Base-by-base conservation (phyloP, 1,140 invertebrate genomes). In the Panagrolaimus sp. region DNA sequence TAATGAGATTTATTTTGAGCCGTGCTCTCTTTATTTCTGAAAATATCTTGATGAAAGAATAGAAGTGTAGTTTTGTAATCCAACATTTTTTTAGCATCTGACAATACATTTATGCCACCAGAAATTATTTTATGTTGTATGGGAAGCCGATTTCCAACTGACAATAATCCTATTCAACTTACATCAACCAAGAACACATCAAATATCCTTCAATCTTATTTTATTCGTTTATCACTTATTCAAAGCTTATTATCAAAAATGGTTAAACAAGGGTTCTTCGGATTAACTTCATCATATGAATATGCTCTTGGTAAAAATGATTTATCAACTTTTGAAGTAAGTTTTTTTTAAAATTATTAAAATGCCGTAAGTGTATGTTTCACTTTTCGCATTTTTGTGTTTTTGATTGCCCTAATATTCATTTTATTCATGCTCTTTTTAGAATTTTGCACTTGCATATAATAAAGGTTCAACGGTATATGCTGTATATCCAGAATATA, bases 281-380 rank as follows among this genome's bases (percentile, higher is more conserved):
- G 27, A 11, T 20, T 57, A 11, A 57, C 51, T 20, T 11, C 51
- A 13, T 11, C 20, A 20, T 57, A 20, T 25, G 51, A 20, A 27
- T 57, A 38, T 38, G 2, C 31, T 38, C 31, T 16, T 20, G 27
- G 27, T 1, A 57, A 27, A 20, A 57, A 27, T 57, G 51, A 57
- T 57, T 57, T 57, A 27, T 57, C 51, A 27, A 57, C 51, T 57
- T 57, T 57, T 57, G 51, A 57, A 16, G 51, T 57, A 20, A 20
- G 51, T 1, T 57, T 57, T 57, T 53, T 1, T 13, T 20, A n/a
- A n/a, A n/a, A n/a, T n/a, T n/a, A n/a, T n/a, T n/a, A n/a, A n/a
- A n/a, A n/a, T n/a, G n/a, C n/a, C n/a, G n/a, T n/a, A n/a, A n/a
- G n/a, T n/a, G n/a, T n/a, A n/a, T n/a, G n/a, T n/a, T n/a, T n/a